A percentile compares a stretch with the other conserved stretches of the same genome.
Conservation (phyloP, 2,888 invertebrate genomes). For the Limnephilus marmoratus region DNA sequence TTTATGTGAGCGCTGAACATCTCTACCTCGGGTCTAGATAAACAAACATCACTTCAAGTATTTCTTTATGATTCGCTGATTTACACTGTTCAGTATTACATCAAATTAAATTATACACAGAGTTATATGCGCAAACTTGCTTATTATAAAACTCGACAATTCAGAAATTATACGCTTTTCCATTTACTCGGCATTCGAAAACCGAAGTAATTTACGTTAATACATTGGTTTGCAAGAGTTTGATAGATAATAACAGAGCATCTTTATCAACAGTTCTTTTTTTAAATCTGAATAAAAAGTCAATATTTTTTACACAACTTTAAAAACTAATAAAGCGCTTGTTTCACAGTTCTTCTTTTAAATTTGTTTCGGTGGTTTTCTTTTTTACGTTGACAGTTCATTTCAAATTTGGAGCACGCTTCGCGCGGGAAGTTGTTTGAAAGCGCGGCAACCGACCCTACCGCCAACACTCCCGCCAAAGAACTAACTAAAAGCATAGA, state of each 20-base stretch:
- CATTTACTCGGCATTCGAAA: background rate
- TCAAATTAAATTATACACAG: background rate
- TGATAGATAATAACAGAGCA: too few relatives aligned
- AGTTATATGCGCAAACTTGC: background rate
- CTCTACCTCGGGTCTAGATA: background rate
- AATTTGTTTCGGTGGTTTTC: background rate
- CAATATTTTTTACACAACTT: background rate
- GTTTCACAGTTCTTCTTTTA: background rate
- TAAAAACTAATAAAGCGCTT: background rate
- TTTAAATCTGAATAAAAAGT: too few relatives aligned
- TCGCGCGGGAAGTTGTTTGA: constrained; percentile 49
- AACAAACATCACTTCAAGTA: background rate
- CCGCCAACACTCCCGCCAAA: constrained; percentile 49
- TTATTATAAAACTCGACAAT: background rate
- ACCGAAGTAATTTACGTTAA: background rate
- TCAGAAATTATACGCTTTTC: background rate
- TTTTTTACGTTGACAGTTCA: background rate
- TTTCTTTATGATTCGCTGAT: background rate
- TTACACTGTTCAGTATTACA: background rate
- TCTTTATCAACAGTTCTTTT: too few relatives aligned
- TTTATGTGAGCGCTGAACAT: background rate
- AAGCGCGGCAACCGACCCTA: constrained; percentile 52
- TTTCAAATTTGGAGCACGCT: constrained; percentile 47
- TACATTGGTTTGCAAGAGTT: background rate
- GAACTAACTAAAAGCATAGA: constrained; percentile 52